A percentile compares a stretch with the other conserved stretches of the same genome.
Evolutionary conservation across 1,140 invertebrate genomes (phyloP).

Genomic region (Diorhabda sublineata): DNA sequence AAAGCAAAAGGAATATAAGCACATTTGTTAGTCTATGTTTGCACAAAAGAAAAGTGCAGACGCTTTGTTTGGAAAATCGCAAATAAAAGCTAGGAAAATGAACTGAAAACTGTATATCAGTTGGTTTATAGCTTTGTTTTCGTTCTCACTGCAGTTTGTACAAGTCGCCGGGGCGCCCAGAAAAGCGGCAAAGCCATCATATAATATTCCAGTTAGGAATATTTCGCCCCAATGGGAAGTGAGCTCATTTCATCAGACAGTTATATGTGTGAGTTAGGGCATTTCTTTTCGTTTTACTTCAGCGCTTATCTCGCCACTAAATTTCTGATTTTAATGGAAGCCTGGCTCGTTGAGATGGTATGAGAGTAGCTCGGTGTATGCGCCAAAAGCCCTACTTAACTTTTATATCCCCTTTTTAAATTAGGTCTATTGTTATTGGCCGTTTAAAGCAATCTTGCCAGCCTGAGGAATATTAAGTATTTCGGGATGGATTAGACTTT

Average conservation of each 20-base stretch:
- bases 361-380: constrained; percentile 28
- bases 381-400: constrained; percentile 38
- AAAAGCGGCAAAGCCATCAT: constrained; percentile 36
- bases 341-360: constrained; percentile 19
- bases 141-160: constrained; percentile 37
- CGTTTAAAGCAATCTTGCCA: constrained; percentile 40
- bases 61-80: constrained; percentile 37
- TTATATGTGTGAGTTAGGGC: constrained; percentile 45
- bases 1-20: constrained; percentile 5
- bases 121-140: constrained; percentile 45
- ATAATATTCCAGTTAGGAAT: constrained; percentile 40
- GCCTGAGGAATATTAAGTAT: constrained; percentile 38
- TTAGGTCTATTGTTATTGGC: constrained; percentile 42
- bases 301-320: constrained; percentile 45
- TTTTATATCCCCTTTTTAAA: constrained; percentile 40
- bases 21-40: constrained; percentile 28
- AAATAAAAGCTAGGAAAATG: constrained; percentile 41
- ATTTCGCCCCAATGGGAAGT: constrained; percentile 39
- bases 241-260: constrained; percentile 43
- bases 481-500: constrained; percentile 36
- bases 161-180: constrained; percentile 28
- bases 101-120: constrained; percentile 39
- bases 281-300: constrained; percentile 45
- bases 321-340: constrained; percentile 46
- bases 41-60: constrained; percentile 32